Evolutionary conservation across 2,797 vertebrate species (phyloP).

Genomic region (Podarcis siculus): DNA sequence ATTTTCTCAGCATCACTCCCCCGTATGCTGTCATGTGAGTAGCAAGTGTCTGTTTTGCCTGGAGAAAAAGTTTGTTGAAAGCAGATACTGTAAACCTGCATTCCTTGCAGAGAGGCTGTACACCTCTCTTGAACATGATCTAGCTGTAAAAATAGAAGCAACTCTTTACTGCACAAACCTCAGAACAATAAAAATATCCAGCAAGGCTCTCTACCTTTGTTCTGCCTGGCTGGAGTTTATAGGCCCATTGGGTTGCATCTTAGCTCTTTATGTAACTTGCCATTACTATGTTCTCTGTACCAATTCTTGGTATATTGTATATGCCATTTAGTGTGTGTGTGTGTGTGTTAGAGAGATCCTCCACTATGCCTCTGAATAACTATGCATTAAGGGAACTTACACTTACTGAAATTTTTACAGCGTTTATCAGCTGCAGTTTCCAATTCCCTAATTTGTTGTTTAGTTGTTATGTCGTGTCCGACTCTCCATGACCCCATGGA

Average conservation of each 20-base stretch:
- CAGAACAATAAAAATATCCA: constrained; percentile 38
- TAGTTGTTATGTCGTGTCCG: no score
- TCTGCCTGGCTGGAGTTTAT: constrained; percentile 25
- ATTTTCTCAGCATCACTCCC: constrained; percentile 61
- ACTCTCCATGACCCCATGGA: no score
- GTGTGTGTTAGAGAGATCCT: background rate
- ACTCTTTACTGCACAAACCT: constrained; percentile 40
- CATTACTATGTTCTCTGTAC: constrained; percentile 24
- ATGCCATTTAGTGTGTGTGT: background rate
- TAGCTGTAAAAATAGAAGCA: constrained; percentile 49
- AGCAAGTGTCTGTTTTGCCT: constrained; percentile 64
- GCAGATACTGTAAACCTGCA: constrained; percentile 64
- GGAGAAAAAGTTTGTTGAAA: constrained; percentile 66
- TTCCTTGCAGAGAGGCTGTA: constrained; percentile 26
- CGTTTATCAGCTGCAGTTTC: background rate
- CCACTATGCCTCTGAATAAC: background rate
- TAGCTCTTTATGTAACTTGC: constrained; percentile 39
- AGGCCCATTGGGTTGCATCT: constrained; percentile 42
- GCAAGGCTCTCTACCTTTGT: constrained; percentile 37
- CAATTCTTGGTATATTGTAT: background rate
- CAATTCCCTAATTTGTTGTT: background rate
- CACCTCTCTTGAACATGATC: constrained; percentile 49
- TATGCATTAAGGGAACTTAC: background rate
- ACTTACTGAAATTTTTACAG: background rate
- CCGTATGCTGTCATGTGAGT: constrained; percentile 38